Evolutionary conservation across 2,888 invertebrate species (phyloP), one percentile per base, ranked within the genome.

Genomic region (Tricholauxania praeusta): DNA sequence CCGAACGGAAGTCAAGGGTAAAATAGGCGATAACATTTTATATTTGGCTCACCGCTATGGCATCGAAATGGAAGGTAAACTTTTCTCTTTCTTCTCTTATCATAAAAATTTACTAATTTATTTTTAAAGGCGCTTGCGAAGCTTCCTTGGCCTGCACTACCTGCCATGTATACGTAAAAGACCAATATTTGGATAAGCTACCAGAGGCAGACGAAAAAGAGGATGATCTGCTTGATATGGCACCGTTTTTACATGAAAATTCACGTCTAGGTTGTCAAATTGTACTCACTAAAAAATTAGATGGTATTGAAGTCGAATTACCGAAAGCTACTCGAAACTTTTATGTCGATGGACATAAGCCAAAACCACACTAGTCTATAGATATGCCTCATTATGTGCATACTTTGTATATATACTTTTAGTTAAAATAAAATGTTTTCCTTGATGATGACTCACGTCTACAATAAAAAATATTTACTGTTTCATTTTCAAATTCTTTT

Each of bases 91-190:
- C 6, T 10, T 1, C 22, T 62, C 5, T 59, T 48, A 15, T 4
- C 4, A 28, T 28, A 28, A 4, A 28, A 28, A 28, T 49, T 32
- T 67, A 28, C 7, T 32, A 1, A 10, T 39, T 39, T 39, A 8
- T 49, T 15, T 49, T 72, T 74, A 6, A 83, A 93, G 95, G 96
- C 72, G 99, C 99, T 0, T 99, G 99, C 88, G 99, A 99, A 89
- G 99, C 98, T 1, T 98, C 98, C 0, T 85, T 99, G 80, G 99
- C 99, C 0, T 99, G 99, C 84, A 98, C 97, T 19, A 99, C 99
- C 0, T 99, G 99, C 83, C 99, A 99, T 88, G 94, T 98, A 1
- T 99, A 99, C 85, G 95, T 99, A 6, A 89, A 94, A 72, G 90
- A 92, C 62, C 89, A 93, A 47, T 93, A 91, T 85, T 84, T 90